Evolutionary conservation across 2,888 invertebrate genomes (phyloP), one percentile per base, ranked within the genome.

Genomic region (Shargacucullia verbasci): DNA sequence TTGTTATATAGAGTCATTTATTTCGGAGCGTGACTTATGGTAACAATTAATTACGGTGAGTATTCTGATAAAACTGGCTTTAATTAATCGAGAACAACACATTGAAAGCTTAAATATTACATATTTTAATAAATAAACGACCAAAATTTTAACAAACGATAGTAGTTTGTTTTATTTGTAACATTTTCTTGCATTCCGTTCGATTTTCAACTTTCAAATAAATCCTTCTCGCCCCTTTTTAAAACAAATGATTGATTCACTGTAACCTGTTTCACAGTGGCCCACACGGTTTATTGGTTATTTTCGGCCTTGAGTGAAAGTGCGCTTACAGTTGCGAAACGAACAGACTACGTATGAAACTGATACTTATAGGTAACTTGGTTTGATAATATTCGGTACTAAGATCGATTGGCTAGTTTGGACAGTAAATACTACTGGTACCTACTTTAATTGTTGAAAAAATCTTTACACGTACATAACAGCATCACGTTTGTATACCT

Each of bases 271-370:
- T 60, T 31, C 27, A 35, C 59, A 37, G 57, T 65, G 65, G 39
- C 37, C 37, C 25, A 14, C 47, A 66, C 55, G 49, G 59, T 66
- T 75, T 81, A 84, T 83, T 81, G 82, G 84, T 80, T 84, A 87
- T 85, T 86, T 85, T 86, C 88, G 90, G 89, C 91, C 88, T 88
- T 88, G 86, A 82, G 91, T 84, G 91, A 91, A 91, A 92, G 91
- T 89, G 71, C 69, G 66, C 72, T 46, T 58, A 58, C 59, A 60
- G 73, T 81, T 79, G 79, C 79, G 76, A 60, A 66, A 64, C 45
- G 54, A 38, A 39, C 47, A 33, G 47, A 49, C 50, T 48, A 40
- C n/a, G 40, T 59, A 57, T 37, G 47, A 25, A 63, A 65, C 40
- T 27, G 41, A 67, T 64, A 69, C 61, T 46, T 56, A 41, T 10